Evolutionary conservation across 37 sponge, comb jelly and placozoan genomes (phyloP).

Genomic region (Mnemiopsis leidyi): DNA sequence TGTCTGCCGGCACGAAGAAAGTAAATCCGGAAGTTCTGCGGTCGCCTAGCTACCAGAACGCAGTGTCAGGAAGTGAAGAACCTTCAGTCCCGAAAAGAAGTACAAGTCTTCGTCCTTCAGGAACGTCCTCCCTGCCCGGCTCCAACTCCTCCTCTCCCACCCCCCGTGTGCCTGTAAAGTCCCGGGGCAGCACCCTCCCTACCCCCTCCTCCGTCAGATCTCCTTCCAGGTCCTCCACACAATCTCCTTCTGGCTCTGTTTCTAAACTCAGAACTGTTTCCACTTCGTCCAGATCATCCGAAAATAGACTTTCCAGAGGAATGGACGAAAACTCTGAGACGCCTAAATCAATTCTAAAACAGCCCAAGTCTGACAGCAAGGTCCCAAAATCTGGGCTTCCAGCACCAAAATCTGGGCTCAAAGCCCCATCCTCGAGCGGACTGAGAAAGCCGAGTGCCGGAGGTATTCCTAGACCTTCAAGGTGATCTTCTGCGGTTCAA

Average conservation of each 20-base stretch:
- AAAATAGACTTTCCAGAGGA: background rate
- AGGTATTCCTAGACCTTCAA: slow-evolving; percentile 21
- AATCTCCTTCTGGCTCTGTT: background rate
- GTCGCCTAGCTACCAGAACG: slow-evolving; percentile 15
- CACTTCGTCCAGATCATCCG: background rate
- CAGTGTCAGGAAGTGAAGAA: background rate
- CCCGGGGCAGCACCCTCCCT: background rate
- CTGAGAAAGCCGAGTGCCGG: slow-evolving; percentile 33
- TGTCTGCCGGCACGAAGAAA: background rate
- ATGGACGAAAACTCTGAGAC: background rate
- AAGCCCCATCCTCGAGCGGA: slow-evolving; percentile 7
- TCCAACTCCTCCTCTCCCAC: slow-evolving; percentile 23
- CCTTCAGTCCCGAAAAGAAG: background rate
- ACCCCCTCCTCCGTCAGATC: background rate
- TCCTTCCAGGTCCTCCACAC: background rate
- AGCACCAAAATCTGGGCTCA: slow-evolving; percentile 40
- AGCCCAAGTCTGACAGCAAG: background rate
- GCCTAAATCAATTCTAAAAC: slow-evolving; percentile 1
- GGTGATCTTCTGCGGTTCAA: background rate
- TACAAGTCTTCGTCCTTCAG: background rate
- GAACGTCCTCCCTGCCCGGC: slow-evolving; percentile 2
- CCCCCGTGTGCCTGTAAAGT: background rate
- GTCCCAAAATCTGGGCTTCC: slow-evolving; percentile 10
- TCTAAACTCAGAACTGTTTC: background rate
- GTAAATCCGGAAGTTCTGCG: background rate